Conservation (phyloP, 2,797 vertebrate genomes). For the Petrocephalus schoutedeni region DNA sequence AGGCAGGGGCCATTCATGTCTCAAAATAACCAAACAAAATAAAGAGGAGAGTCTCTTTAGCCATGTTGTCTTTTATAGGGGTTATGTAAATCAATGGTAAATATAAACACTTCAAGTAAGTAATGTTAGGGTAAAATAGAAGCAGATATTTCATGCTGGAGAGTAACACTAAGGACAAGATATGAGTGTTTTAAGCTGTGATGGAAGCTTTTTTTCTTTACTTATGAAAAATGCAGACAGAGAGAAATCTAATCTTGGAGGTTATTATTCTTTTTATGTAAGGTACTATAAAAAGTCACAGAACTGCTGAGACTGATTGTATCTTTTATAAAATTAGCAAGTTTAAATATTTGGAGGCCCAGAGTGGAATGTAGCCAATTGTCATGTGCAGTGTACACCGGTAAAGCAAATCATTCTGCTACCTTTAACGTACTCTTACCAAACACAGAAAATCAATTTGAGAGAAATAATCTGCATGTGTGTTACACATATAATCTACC, state of each 20-base stretch:
- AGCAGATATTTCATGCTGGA: slow-evolving; percentile 46
- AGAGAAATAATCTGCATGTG: background rate
- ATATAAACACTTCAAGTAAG: slow-evolving; percentile 57
- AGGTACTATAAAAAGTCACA: background rate
- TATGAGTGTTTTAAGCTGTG: slow-evolving; percentile 32
- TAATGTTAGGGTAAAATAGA: slow-evolving; percentile 38
- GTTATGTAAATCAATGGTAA: background rate
- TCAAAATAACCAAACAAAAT: background rate
- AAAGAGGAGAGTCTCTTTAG: background rate
- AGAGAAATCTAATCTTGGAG: background rate
- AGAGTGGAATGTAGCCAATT: background rate
- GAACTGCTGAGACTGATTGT: background rate
- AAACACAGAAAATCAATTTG: background rate
- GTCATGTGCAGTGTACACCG: background rate
- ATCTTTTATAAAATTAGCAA: background rate
- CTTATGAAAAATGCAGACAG: background rate
- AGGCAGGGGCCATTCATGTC: background rate
- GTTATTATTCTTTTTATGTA: background rate
- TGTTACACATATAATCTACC: background rate
- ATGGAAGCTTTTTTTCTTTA: slow-evolving; percentile 19
- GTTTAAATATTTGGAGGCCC: background rate
- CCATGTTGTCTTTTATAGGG: background rate
- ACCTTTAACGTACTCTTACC: background rate
- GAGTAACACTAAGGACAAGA: slow-evolving; percentile 44
- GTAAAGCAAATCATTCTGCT: background rate